Evolutionary conservation across 2,888 invertebrate genomes (phyloP), one percentile per base, ranked within the genome.

Genomic region (Thelaira solivaga): DNA sequence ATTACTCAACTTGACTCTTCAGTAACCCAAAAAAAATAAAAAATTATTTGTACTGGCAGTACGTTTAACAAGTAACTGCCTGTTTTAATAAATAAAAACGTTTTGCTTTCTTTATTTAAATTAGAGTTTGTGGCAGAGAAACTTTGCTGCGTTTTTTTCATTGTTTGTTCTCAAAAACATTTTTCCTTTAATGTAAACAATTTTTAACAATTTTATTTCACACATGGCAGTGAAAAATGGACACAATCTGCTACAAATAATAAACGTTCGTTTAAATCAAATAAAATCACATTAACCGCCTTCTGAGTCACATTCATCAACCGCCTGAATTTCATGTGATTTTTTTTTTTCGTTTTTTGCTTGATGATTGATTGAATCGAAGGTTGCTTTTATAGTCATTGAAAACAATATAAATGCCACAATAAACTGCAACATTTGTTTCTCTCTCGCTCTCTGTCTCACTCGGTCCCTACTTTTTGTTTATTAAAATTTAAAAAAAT

Each of bases 291-390:
- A 69, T 51, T 69, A 26, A 59, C 57, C 69, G 69, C 49, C 69
- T 68, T 16, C 59, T 59, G 59, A n/a, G 69, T 59, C 49, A 49
- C 59, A 69, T 61, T 59, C 59, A 69, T 69, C 59, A 59, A 68
- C 45, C 22, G 43, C 34, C 18, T 26, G 61, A 61, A 18, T 34
- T 62, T 62, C 13, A 61, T 26, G 26, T n/a, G 31, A 31, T 62
- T 64, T 47, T 51, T 39, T 22, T 16, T 24, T 29, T 39, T 43
- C 16, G 22, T 13, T 24, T 55, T 45, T 59, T 51, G 36, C 18
- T 29, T 51, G 34, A 71, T 71, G 71, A 71, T 74, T 74, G 73
- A 65, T 74, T 51, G 39, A 61, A 68, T 39, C n/a, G 36, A 39
- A 55, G 57, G 57, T 49, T 69, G 43, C 24, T 41, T 49, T 41